Evolutionary conservation across 2,888 invertebrate genomes (phyloP), one percentile per base, ranked within the genome.

Genomic region (Eutolmus rufibarbis): DNA sequence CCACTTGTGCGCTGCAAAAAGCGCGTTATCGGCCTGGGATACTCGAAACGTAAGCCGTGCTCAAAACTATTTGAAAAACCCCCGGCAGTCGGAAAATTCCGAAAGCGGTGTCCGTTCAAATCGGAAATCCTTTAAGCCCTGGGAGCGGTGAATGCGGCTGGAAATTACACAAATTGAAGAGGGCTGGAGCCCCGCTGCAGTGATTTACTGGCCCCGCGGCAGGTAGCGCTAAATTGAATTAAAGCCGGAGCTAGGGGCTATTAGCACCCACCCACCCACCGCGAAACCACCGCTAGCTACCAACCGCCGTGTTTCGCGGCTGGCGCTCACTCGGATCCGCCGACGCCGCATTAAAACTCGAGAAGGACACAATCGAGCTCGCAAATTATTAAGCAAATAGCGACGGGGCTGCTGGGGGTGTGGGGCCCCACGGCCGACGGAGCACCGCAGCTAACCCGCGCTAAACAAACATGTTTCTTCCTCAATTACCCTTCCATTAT

Each of bases 401-500:
- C 19, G 66, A 14, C 19, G 28, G 9, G 12, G 66, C 5, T n/a
- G 51, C 51, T 51, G n/a, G 66, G 14, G 43, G 43, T 12, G 23
- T 9, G 28, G 66, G 23, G 12, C 28, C 4, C 0, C 28, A 2
- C 28, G 3, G 66, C 51, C 51, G n/a, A 19, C 19, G 66, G 23
- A 9, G 23, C 66, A 23, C 66, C 2, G 51, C n/a, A 9, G 28
- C 66, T 66, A 66, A 66, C 66, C 66, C 66, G 66, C 12, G 66
- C 66, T 66, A 66, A 66, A 28, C 56, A 82, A 82, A 82, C 57
- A 82, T 82, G 82, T 56, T 82, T 57, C 82, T 57, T 57, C 57
- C 51, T n/a, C 34, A 82, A 82, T 51, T 82, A 57, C 82, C 57
- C 82, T 82, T 82, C 82, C 31, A 56, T 79, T 82, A 51, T 82